Base-by-base conservation (phyloP, 2,888 invertebrate genomes). In the Nomada fabriciana region DNA sequence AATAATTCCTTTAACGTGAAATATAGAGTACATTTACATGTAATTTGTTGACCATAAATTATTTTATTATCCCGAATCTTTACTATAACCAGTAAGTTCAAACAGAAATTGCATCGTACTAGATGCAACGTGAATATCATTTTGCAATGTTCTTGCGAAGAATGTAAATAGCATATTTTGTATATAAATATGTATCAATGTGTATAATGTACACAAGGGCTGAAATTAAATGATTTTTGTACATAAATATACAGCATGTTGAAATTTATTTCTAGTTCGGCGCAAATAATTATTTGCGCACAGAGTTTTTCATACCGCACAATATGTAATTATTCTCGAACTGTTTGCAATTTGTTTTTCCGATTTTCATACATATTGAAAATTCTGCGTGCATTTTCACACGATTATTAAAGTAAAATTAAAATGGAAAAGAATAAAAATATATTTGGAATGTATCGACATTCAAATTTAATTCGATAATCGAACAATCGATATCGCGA, bases 211-310 rank as follows among this genome's bases (percentile, higher is more conserved):
- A 72, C 52, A 57, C 75, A 72, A 57, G 9, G 53, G 10, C 36
- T 13, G 20, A 47, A 42, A 80, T 68, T 69, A 76, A 74, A 70
- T 20, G 63, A 70, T 70, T 83, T 67, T 81, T 82, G 69, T 83
- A 82, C 29, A 83, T 83, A 78, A 20, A 20, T 57, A 29, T n/a
- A 60, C 15, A 5, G n/a, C 9, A 4, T 4, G 23, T 29, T 20
- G 7, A 55, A 42, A 42, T 23, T 65, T 10, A 64, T 55, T 64
- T 36, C 59, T 1, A 65, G 3, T 47, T 11, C 4, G n/a, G 20
- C 9, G 20, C 29, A 59, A 59, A 60, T 63, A 36, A 60, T 47
- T 25, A 65, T 23, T 55, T 55, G 55, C 36, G 36, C 36, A 36
- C 36, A 29, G 5, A 36, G 36, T 36, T 36, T 36, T 36, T 7